These are phyloP conservation scores for Mimumesa dahlbomi DNA, from an alignment of 2,888 invertebrate genomes.

Conservation along the genomic window DNA sequence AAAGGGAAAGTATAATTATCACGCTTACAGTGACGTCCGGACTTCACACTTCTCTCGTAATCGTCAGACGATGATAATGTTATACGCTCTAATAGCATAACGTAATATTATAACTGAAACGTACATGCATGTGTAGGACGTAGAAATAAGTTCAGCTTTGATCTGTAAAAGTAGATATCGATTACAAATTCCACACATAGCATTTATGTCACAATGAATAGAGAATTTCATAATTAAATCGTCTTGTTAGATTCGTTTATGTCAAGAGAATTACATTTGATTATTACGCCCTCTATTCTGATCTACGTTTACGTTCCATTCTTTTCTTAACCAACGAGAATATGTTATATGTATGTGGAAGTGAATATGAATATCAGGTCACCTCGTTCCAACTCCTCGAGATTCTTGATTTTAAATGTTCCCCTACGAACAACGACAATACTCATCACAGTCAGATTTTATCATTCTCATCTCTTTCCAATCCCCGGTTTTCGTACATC, in stretches of 20 bases:
- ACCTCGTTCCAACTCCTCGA: conserved; percentile 2
- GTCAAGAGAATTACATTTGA: too few species aligned
- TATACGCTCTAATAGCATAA: conserved; percentile 12
- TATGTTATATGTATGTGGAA: conserved; percentile 6
- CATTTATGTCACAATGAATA: too few species aligned
- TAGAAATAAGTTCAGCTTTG: conserved; percentile 32
- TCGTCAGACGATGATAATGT: conserved; percentile 8
- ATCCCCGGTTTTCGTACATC: background rate
- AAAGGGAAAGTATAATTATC: background rate
- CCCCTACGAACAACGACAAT: background rate
- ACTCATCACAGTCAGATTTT: conserved; percentile 4
- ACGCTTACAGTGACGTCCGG: conserved; percentile 1
- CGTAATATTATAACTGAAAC: conserved; percentile 24
- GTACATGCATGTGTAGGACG: conserved; percentile 33
- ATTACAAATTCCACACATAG: background rate
- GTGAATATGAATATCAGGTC: conserved; percentile 14
- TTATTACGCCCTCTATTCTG: too few species aligned
- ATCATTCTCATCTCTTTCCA: background rate
- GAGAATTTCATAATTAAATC: too few species aligned
- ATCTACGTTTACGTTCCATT: background rate
- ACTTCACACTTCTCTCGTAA: background rate
- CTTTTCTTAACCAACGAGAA: background rate
- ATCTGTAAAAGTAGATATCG: conserved; percentile 14
- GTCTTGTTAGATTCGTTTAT: too few species aligned
- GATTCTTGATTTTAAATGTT: background rate